Base-by-base conservation (phyloP, 2,888 invertebrate genomes). In the Physocephala rufipes region DNA sequence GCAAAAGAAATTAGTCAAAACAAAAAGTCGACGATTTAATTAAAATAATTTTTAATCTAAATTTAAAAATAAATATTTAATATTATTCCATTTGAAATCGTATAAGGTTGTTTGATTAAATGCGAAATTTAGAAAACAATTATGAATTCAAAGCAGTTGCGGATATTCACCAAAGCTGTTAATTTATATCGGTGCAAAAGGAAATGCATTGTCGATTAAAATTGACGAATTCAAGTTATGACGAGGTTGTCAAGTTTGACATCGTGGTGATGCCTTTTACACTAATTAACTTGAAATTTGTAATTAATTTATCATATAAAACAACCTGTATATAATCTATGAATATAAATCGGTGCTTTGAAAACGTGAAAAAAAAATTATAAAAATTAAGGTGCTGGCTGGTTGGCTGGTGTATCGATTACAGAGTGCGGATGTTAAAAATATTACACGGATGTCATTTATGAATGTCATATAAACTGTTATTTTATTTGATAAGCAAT, bases 221-320 rank as follows among this genome's bases (percentile, higher is more conserved):
- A 13, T 53, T 53, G 53, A 19, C 19, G 51, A 7, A 12, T 53
- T 15, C 12, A n/a, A 36, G 36, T 9, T 36, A 28, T 21, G 24
- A 28, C 58, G 58, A 58, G 58, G 58, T 12, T 58, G 58, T 5
- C 58, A 21, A 21, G 58, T 26, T 58, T 58, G 58, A 58, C 58
- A 58, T 12, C 26, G 26, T 58, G 58, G 58, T 58, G 26, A 28
- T 24, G 58, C 28, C 16, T 49, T 49, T 49, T 49, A 49, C n/a
- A 49, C 49, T 7, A 49, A 49, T 49, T 49, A n/a, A 49, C 49
- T 49, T 19, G 2, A 4, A 49, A 49, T 49, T 49, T 13, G 49
- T 49, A 49, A 49, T 49, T 19, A 49, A 49, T 49, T 49, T n/a
- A n/a, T n/a, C n/a, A n/a, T n/a, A n/a, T n/a, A 49, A 5, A 49